Conservation (phyloP, 35 echinoderm and acorn worm species). For the Ophioderma brevispina region DNA sequence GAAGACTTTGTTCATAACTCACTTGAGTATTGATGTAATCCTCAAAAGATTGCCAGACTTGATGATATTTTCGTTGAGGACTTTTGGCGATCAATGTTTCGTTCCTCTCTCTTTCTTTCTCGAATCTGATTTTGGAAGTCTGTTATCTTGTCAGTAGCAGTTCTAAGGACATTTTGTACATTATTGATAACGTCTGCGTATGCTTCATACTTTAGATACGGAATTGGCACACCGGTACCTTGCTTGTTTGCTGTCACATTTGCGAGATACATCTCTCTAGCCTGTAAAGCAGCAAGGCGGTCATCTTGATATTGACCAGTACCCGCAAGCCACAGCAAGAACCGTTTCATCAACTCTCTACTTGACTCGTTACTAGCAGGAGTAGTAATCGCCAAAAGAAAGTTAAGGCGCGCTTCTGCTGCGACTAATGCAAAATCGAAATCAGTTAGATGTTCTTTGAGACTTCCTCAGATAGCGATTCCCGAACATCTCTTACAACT, state of each 20-base stretch:
- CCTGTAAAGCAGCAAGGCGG: background rate
- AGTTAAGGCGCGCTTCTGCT: conserved; percentile 25
- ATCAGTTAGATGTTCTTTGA: background rate
- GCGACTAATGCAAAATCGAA: background rate
- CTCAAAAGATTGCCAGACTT: conserved; percentile 16
- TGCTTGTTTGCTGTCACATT: background rate
- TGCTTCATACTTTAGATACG: conserved; percentile 19
- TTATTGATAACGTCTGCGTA: conserved; percentile 24
- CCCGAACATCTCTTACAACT: background rate
- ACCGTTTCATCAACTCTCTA: background rate
- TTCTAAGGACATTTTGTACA: conserved; percentile 5
- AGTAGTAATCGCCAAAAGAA: background rate
- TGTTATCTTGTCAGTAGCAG: conserved; percentile 6
- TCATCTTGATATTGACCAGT: background rate
- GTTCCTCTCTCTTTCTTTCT: conserved; percentile 10
- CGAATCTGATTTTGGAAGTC: conserved; percentile 19
- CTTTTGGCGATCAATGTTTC: background rate
- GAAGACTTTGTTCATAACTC: background rate
- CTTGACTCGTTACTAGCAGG: too few species aligned
- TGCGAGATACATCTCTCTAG: conserved; percentile 13
- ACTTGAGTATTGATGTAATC: conserved; percentile 12
- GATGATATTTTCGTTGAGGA: conserved; percentile 2
- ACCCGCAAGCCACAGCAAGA: conserved; percentile 7
- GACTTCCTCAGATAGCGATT: background rate
- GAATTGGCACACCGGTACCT: background rate